A percentile compares a stretch with the other conserved stretches of the same genome.
These are phyloP conservation scores for Drosophila anceps DNA, from an alignment of 2,888 invertebrate species.

Conservation along the genomic window DNA sequence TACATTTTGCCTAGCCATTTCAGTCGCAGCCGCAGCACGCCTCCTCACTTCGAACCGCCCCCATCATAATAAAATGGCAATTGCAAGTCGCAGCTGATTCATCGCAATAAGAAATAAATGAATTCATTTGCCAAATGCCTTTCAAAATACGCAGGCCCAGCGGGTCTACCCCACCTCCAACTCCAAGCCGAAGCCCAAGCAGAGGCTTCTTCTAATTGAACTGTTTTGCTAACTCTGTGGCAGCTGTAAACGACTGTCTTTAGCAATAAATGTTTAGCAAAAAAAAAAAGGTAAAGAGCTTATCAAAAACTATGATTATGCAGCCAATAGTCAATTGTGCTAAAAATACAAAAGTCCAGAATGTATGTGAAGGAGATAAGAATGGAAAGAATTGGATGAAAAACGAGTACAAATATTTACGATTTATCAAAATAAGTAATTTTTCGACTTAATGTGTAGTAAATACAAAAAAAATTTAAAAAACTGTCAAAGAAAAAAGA, in stretches of 20 bases:
- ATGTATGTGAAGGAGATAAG: neutral
- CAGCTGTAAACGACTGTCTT: constrained; percentile 70
- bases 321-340: too few relatives aligned
- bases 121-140: constrained; percentile 73
- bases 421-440: too few relatives aligned
- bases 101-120: constrained; percentile 71
- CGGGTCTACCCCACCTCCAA: constrained; percentile 20
- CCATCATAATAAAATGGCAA: constrained; percentile 36
- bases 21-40: constrained; percentile 45
- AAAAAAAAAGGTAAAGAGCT: neutral
- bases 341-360: neutral
- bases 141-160: constrained; percentile 40
- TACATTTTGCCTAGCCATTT: constrained; percentile 58
- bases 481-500: too few relatives aligned
- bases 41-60: constrained; percentile 44
- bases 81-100: constrained; percentile 67
- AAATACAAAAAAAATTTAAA: too few relatives aligned
- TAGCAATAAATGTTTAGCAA: constrained; percentile 55
- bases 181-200: neutral
- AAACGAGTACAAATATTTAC: too few relatives aligned
- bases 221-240: constrained; percentile 59
- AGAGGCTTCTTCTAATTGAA: constrained; percentile 63
- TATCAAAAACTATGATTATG: neutral
- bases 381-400: neutral
- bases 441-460: too few relatives aligned